These are phyloP conservation scores for Himantopus leucocephalus DNA, from an alignment of 2,113 vertebrate species.

Conservation along the genomic window DNA sequence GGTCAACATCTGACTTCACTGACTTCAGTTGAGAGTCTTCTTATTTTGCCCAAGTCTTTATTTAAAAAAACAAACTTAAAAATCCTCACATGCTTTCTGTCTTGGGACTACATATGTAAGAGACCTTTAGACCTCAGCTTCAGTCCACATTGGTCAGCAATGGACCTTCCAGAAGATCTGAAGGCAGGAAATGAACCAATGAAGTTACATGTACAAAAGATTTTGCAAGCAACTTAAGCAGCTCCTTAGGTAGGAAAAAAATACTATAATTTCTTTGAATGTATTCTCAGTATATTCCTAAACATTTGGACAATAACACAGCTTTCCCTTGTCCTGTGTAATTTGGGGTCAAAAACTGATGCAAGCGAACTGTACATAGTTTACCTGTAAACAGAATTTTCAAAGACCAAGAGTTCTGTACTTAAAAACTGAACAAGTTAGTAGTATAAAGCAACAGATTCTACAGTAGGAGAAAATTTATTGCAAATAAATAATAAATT, in stretches of 20 bases:
- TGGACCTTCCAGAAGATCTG: not conserved
- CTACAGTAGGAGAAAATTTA: not conserved
- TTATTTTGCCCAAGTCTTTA: not conserved
- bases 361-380: not conserved
- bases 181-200: not conserved
- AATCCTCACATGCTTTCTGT: not conserved
- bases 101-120: not conserved
- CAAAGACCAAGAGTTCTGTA: not conserved
- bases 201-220: not conserved
- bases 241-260: not conserved
- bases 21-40: not conserved
- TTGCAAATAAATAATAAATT: not conserved
- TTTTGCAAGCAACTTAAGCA: not conserved
- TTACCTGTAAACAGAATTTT: not conserved
- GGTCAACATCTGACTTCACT: constrained; percentile 10
- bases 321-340: not conserved
- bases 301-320: not conserved
- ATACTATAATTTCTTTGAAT: not conserved
- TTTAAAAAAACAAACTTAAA: not conserved
- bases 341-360: not conserved
- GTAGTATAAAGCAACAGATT: not conserved
- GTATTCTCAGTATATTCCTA: not conserved
- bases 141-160: not conserved
- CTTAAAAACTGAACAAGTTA: not conserved
- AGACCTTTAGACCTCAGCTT: not conserved